Base-by-base conservation (phyloP, 2,888 invertebrate genomes). In the Colostygia pectinataria region DNA sequence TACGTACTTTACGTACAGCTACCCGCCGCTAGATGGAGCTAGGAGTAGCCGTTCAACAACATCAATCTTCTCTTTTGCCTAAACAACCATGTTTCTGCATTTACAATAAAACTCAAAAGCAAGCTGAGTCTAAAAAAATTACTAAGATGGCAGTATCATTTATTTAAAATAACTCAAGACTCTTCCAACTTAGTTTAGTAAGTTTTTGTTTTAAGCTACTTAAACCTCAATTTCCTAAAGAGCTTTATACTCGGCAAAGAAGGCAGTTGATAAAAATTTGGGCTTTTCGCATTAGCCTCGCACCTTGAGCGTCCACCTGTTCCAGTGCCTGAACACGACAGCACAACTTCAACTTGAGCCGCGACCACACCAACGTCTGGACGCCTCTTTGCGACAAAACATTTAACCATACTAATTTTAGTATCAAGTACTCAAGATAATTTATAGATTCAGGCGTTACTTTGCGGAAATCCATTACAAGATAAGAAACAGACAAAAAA, bases 1-100 rank as follows among this genome's bases (percentile, higher is more conserved):
- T 20, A n/a, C n/a, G 20, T 18, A 18, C 18, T 18, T 18, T 18
- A 5, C 20, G 20, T 18, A 20, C 32, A 40, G 80, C 89, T 84
- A 86, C 78, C 74, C 81, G 61, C 40, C 69, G 62, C 64, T 68
- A 87, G 89, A 83, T 88, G 88, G 83, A 85, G 80, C 38, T 58
- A 71, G 52, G 0, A 3, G 75, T 69, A 32, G 14, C 65, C 4
- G 28, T 54, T 59, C n/a, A 18, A 32, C n/a, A 18, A 32, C 18
- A 31, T 23, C 13, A 34, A 20, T 5, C 4, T 1, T 44, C 25
- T 18, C 18, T 4, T 28, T 25, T 8, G 32, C 1, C 7, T 13
- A 20, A 6, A 18, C 14, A n/a, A n/a, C n/a, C 15, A 37, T 27
- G 25, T 18, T 15, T 14, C 4, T 32, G 14, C 8, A n/a, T 3